A percentile compares a stretch with the other conserved stretches of the same genome.
Conservation (phyloP, 2,888 invertebrate genomes). For the Hypolimnas misippus region DNA sequence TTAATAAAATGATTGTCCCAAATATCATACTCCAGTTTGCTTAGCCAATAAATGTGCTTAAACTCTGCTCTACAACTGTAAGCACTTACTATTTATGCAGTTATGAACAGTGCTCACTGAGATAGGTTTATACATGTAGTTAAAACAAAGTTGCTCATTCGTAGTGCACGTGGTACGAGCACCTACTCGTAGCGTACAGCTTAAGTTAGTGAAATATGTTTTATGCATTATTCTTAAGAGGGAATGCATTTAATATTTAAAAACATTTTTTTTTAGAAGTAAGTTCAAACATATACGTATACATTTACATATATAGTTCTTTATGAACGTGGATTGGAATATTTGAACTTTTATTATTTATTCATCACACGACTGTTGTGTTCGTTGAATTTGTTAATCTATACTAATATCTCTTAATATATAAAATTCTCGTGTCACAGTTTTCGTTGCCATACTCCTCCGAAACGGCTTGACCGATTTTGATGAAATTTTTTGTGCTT, state of each 20-base stretch:
- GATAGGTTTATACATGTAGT: conserved; percentile 3
- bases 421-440: no score
- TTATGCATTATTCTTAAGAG: neutral
- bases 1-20: neutral
- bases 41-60: neutral
- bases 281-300: no score
- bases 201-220: conserved; percentile 11
- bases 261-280: neutral
- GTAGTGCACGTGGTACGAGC: neutral
- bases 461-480: no score
- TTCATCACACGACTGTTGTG: no score
- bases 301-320: no score
- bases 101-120: neutral
- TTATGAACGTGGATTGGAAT: no score
- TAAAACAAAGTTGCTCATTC: conserved; percentile 8
- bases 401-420: neutral
- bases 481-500: no score
- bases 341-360: no score
- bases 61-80: neutral
- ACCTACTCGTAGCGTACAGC: neutral
- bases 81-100: conserved; percentile 7
- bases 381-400: neutral
- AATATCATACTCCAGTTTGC: neutral
- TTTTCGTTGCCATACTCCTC: no score
- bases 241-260: conserved; percentile 1